These are phyloP conservation scores for Hofmannophila pseudospretella DNA, from an alignment of 2,888 invertebrate genomes.

Conservation along the genomic window DNA sequence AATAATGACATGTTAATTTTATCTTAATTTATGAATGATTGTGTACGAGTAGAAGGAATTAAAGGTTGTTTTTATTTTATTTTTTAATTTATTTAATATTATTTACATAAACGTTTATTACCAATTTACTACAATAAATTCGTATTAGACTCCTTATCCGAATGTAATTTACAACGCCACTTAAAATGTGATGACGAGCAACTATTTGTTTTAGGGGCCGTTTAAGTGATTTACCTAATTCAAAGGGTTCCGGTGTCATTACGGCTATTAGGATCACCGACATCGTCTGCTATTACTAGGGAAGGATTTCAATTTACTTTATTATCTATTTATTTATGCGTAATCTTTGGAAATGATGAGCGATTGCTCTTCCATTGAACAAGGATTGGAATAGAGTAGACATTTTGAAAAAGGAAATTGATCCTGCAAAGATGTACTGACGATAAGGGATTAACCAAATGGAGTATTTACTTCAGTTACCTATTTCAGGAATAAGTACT, in stretches of 20 bases:
- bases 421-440: too few relatives aligned
- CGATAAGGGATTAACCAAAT: too few relatives aligned
- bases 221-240: constrained; percentile 37
- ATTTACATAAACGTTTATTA: too few relatives aligned
- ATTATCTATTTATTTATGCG: constrained; percentile 76
- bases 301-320: constrained; percentile 73
- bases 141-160: background rate
- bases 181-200: constrained; percentile 18
- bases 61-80: too few relatives aligned
- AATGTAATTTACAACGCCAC: constrained; percentile 20
- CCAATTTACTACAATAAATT: too few relatives aligned
- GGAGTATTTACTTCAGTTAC: too few relatives aligned
- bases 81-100: too few relatives aligned
- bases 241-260: constrained; percentile 69
- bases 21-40: too few relatives aligned
- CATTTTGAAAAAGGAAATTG: constrained; percentile 1
- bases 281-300: constrained; percentile 44
- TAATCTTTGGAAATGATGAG: constrained; percentile 61
- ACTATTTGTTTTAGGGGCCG: constrained; percentile 39
- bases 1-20: too few relatives aligned
- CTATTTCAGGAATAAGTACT: too few relatives aligned
- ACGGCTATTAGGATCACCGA: constrained; percentile 44
- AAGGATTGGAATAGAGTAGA: constrained; percentile 32
- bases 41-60: too few relatives aligned
- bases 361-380: constrained; percentile 39